Percentiles rank a stretch among this genome's conserved stretches.
Evolutionary conservation across 2,113 vertebrate genomes (phyloP).

Genomic region (Colius striatus): DNA sequence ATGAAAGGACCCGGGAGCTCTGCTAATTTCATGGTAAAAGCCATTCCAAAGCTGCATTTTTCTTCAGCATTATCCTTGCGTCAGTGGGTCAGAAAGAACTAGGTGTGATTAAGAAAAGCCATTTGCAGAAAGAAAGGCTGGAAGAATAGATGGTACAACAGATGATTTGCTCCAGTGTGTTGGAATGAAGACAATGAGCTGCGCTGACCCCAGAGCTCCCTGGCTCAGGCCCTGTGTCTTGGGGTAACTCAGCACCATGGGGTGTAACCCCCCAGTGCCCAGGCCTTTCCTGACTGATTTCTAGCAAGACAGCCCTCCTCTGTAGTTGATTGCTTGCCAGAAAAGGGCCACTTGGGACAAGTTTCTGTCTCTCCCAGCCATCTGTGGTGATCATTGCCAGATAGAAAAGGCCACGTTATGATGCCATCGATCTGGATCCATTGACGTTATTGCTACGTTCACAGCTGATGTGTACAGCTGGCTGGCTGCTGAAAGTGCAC

Average conservation of each 20-base stretch:
- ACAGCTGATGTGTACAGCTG: slow-evolving; percentile 43
- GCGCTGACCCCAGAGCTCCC: background rate
- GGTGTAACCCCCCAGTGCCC: background rate
- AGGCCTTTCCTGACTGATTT: background rate
- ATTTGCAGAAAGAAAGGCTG: background rate
- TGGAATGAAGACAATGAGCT: background rate
- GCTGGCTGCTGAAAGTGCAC: background rate
- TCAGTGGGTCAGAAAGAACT: slow-evolving; percentile 40
- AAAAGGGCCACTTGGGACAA: slow-evolving; percentile 31
- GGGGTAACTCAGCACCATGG: background rate
- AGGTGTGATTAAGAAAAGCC: slow-evolving; percentile 44
- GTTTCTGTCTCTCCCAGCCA: slow-evolving; percentile 25
- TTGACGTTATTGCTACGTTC: background rate
- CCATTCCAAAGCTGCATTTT: slow-evolving; percentile 44
- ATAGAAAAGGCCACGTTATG: background rate
- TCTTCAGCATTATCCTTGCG: slow-evolving; percentile 32
- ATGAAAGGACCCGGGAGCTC: slow-evolving; percentile 55
- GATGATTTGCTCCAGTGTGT: background rate
- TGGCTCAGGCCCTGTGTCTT: background rate
- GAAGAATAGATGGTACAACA: slow-evolving; percentile 17
- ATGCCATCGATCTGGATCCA: slow-evolving; percentile 50
- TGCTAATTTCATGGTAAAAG: slow-evolving; percentile 53
- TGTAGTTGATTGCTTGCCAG: background rate
- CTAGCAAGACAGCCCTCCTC: background rate
- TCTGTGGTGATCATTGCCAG: slow-evolving; percentile 48